Evolutionary conservation across 2,797 vertebrate species (phyloP), one percentile per base, ranked within the genome.

Genomic region (Agapornis canus): DNA sequence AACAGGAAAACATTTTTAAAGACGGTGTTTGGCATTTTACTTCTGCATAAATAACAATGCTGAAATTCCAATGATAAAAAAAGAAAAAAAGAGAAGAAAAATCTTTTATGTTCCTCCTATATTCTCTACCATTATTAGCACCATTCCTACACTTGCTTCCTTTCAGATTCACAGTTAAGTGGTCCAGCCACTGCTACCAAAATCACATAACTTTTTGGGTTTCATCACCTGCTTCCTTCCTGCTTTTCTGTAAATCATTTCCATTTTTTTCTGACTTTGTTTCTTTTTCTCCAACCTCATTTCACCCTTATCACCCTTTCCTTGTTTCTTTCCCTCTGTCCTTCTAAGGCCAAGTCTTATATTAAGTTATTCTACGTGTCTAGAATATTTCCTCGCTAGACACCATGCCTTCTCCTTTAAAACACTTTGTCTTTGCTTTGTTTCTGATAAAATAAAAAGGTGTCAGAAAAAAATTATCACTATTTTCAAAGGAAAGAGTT

Each of bases 191-290:
- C 13, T 32, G 7, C 7, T 51, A 63, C 11, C 48, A 43, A 84
- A 83, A 56, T 35, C 35, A 59, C 0, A 0, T 19, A 42, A 56
- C 6, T 48, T 60, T 40, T 39, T 13, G 6, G 3, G 0, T 78
- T 65, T 52, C 6, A 60, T 31, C 19, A 26, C 12, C 73, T 40
- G 6, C 9, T 75, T 72, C 11, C 31, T 52, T 81, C 43, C 5
- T 17, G 10, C 1, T 81, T 71, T 68, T 40, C 20, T 14, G 4
- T 32, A 68, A 89, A 60, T 68, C 12, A 45, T 35, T 7, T 25
- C 29, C 1, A 4, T 13, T 31, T 54, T 54, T 71, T 26, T 29
- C 47, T 49, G 31, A 21, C 5, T 35, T 60, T 51, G 1, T 37
- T 15, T 32, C 3, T 52, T 71, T 71, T 87, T 42, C 21, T 90